phyloP scores from a whole-genome alignment of 2,113 vertebrate genomes.

The Nannobrachium achirus region DNA sequence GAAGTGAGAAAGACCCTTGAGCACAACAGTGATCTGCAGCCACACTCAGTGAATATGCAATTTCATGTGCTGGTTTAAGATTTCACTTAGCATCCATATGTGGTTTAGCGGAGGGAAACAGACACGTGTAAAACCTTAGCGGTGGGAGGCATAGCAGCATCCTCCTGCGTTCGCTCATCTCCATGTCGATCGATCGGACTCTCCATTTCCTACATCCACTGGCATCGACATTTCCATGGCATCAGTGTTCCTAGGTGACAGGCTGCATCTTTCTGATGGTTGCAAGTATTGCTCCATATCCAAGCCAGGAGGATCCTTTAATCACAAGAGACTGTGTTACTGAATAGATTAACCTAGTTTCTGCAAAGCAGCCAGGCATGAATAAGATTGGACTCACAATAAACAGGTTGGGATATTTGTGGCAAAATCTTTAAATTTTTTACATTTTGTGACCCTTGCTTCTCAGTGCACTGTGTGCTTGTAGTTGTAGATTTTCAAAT shows the following conservation, averaged over 20 bases:
- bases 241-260: slow-evolving; percentile 59
- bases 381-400: too few relatives aligned
- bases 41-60: slow-evolving; percentile 21
- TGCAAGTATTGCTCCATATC: slow-evolving; percentile 80
- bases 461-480: too few relatives aligned
- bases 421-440: too few relatives aligned
- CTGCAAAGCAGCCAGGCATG: too few relatives aligned
- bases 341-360: too few relatives aligned
- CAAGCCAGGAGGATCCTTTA: slow-evolving; percentile 65
- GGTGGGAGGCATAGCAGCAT: slow-evolving; percentile 25
- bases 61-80: neutral
- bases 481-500: too few relatives aligned
- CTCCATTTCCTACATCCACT: slow-evolving; percentile 65
- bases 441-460: too few relatives aligned
- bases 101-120: neutral
- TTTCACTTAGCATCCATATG: too few relatives aligned
- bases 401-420: too few relatives aligned
- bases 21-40: neutral
- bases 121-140: slow-evolving; percentile 15
- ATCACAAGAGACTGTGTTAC: neutral
- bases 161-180: slow-evolving; percentile 39
- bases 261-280: slow-evolving; percentile 59
- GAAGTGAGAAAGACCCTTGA: slow-evolving; percentile 44
- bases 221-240: neutral
- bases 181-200: slow-evolving; percentile 60